Percentiles rank a stretch among this genome's conserved stretches.
Evolutionary conservation across 2,888 invertebrate genomes (phyloP).

Genomic region (Lagria hirta): DNA sequence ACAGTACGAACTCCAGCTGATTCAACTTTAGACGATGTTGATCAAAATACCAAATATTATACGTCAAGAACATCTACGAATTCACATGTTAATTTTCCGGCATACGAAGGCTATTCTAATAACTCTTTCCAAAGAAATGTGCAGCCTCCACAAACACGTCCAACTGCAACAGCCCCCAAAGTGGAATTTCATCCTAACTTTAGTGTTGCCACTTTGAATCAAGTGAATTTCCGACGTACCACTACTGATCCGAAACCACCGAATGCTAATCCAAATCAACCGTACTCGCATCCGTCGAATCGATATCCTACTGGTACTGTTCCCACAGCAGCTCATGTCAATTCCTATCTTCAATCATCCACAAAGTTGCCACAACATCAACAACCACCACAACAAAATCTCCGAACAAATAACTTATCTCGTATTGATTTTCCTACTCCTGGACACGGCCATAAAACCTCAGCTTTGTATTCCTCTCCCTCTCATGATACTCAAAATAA

Average conservation of each 20-base stretch:
- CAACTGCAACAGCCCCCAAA: conserved; percentile 64
- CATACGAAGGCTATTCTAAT: conserved; percentile 40
- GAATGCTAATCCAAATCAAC: neutral
- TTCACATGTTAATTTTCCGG: conserved; percentile 41
- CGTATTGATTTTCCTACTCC: conserved; percentile 42
- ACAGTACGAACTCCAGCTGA: conserved; percentile 87
- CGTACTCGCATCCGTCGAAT: conserved; percentile 8
- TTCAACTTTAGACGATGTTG: conserved; percentile 75
- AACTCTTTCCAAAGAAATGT: conserved; percentile 43
- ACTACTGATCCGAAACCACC: neutral
- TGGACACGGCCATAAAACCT: conserved; percentile 33
- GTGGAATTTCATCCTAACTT: conserved; percentile 81
- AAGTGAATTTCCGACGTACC: conserved; percentile 10
- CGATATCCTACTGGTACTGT: conserved; percentile 35
- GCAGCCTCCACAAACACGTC: conserved; percentile 38
- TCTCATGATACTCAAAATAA: conserved; percentile 42
- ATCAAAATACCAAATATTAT: conserved; percentile 52
- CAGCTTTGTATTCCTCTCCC: conserved; percentile 30
- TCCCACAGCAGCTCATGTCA: conserved; percentile 37
- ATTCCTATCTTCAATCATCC: conserved; percentile 37
- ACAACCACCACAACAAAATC: no score
- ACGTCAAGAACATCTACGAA: conserved; percentile 46
- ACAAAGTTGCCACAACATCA: no score
- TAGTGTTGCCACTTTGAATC: conserved; percentile 51
- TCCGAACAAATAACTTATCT: conserved; percentile 32